These are phyloP conservation scores for Mystacides longicornis DNA, from an alignment of 2,888 invertebrate species.

Conservation along the genomic window DNA sequence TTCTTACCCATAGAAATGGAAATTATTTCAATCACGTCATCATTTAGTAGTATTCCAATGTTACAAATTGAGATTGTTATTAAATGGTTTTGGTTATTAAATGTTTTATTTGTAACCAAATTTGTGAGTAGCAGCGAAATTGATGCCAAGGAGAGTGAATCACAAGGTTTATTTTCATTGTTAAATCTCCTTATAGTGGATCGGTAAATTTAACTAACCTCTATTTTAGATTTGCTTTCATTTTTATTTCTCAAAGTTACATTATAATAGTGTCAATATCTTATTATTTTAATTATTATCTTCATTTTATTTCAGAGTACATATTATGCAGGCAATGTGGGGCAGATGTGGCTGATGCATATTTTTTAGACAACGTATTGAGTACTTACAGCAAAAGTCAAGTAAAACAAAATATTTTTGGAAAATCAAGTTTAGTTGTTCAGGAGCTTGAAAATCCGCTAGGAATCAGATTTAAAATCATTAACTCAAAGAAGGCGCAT, in stretches of 20 bases:
- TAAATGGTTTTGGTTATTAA: constrained; percentile 17
- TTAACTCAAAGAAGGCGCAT: constrained; percentile 46
- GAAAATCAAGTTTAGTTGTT: constrained; percentile 45
- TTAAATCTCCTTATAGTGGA: no score
- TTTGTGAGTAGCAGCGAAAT: background rate
- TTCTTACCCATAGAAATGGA: no score
- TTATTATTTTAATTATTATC: no score
- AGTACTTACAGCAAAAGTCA: constrained; percentile 45
- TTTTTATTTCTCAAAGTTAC: background rate
- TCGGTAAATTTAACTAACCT: no score
- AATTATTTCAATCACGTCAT: no score
- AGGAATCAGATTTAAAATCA: constrained; percentile 47
- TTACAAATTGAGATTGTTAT: no score
- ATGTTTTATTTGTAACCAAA: constrained; percentile 16
- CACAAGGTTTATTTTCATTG: constrained; percentile 13
- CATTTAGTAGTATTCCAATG: no score
- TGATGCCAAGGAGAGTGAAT: constrained; percentile 5
- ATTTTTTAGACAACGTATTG: constrained; percentile 44
- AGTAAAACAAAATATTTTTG: constrained; percentile 48
- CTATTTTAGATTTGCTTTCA: background rate
- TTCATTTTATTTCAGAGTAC: constrained; percentile 40
- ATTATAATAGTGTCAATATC: background rate
- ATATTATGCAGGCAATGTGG: constrained; percentile 54
- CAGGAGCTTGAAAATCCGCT: constrained; percentile 51
- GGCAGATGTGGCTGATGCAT: constrained; percentile 48